These are phyloP conservation scores for Acronicta aceris DNA, from an alignment of 2,888 invertebrate species.

Conservation along the genomic window DNA sequence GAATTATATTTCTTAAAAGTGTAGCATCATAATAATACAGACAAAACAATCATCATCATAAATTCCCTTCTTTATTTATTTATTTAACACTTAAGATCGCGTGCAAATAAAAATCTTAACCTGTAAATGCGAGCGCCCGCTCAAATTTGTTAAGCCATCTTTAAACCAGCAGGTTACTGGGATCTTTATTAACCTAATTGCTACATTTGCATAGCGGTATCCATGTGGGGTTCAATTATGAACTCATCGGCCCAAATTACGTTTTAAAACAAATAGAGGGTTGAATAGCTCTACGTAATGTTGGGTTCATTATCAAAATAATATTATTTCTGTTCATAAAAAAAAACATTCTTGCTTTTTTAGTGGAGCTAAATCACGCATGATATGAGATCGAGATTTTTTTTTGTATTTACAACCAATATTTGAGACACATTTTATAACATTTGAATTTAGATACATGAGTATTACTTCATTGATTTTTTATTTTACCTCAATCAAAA, in stretches of 20 bases:
- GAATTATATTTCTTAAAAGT: too few species aligned
- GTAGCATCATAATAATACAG: neutral
- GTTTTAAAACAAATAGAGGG: constrained; percentile 79
- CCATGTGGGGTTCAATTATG: constrained; percentile 77
- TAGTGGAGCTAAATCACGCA: constrained; percentile 6
- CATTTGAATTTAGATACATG: neutral
- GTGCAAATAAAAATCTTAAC: constrained; percentile 57
- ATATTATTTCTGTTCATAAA: constrained; percentile 29
- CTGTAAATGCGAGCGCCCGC: constrained; percentile 62
- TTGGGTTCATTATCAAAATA: constrained; percentile 27
- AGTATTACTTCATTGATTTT: too few species aligned
- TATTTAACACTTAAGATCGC: constrained; percentile 39
- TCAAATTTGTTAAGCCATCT: constrained; percentile 71
- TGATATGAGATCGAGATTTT: neutral
- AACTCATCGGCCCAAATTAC: constrained; percentile 73
- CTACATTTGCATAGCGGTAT: constrained; percentile 79
- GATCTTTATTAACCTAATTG: constrained; percentile 80
- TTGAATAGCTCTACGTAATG: constrained; percentile 38
- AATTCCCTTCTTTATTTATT: constrained; percentile 20
- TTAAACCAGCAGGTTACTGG: constrained; percentile 66
- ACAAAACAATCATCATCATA: constrained; percentile 6
- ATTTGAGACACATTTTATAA: neutral
- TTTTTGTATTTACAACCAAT: too few species aligned
- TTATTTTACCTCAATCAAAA: too few species aligned
- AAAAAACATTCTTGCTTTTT: constrained; percentile 35